Evolutionary conservation across 2,888 invertebrate species (phyloP).

Genomic region (Drosophila helvetica): DNA sequence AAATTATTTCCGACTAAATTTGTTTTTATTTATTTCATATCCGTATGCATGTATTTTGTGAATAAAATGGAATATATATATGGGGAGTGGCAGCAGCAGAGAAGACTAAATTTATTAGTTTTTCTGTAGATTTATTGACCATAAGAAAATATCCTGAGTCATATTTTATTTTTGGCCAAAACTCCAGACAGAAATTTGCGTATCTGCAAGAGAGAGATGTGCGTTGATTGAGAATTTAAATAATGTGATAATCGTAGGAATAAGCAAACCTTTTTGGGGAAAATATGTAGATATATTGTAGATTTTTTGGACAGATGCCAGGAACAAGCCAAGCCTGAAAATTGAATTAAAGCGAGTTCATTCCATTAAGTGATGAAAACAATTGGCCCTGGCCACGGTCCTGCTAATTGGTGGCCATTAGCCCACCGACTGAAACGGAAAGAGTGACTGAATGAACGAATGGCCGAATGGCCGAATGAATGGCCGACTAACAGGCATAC

Average conservation of each 20-base stretch:
- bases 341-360: constrained; percentile 56
- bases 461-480: no score
- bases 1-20: constrained; percentile 32
- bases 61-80: neutral
- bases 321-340: constrained; percentile 5
- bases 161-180: constrained; percentile 10
- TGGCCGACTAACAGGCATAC: no score
- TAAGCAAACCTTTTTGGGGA: neutral
- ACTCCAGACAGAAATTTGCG: neutral
- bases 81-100: neutral
- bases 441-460: neutral
- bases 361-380: constrained; percentile 31
- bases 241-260: constrained; percentile 21
- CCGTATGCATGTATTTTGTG: neutral
- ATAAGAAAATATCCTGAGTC: constrained; percentile 30
- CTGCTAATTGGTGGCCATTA: constrained; percentile 60
- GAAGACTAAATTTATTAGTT: constrained; percentile 25
- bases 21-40: constrained; percentile 17
- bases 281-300: neutral
- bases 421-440: neutral
- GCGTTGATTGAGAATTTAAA: constrained; percentile 16
- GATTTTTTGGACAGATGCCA: constrained; percentile 30
- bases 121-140: constrained; percentile 32
- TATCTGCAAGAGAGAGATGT: neutral
- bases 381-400: constrained; percentile 17